Evolutionary conservation across 2,888 invertebrate species (phyloP), one percentile per base, ranked within the genome.

Genomic region (Desoria tigrina): DNA sequence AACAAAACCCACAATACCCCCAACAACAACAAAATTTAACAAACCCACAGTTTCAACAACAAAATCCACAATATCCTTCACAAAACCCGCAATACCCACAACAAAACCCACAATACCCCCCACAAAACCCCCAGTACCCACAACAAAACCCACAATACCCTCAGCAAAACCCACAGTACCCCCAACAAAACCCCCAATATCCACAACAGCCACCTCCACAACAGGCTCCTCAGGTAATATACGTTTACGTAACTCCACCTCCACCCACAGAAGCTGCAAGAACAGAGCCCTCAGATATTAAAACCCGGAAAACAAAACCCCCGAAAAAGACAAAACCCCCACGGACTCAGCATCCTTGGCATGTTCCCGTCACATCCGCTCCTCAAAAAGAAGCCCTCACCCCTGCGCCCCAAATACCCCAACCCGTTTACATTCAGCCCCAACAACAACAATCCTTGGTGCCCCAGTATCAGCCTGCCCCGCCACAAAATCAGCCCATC

Each of bases 171-270:
- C n/a, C n/a, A n/a, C n/a, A n/a, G n/a, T n/a, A n/a, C n/a, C n/a
- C n/a, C n/a, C n/a, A n/a, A n/a, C 11, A 28, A 23, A 39, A 56
- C 54, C 16, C 61, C 16, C 57, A 57, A 24, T 39, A 39, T n/a
- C 32, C 18, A 24, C 50, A 21, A 3, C 26, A 27, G 4, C 42
- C 61, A 3, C 14, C 32, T 23, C 45, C 49, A 18, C 54, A 39
- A 3, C 45, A 49, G 23, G 58, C 63, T n/a, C 68, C 68, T 2
- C 61, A 68, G 61, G 27, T 68, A n/a, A 59, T 68, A 1, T 68
- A 68, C 32, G 65, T 68, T 6, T 62, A 65, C 59, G 65, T 51
- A 32, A 68, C 68, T 2, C 67, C 60, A 26, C 65, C 68, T 26
- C 64, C 55, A 55, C 6, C 18, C 9, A 11, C 11, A 32, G 28